Base-by-base conservation (phyloP, 1,140 invertebrate species). In the Thaumatotibia leucotreta region DNA sequence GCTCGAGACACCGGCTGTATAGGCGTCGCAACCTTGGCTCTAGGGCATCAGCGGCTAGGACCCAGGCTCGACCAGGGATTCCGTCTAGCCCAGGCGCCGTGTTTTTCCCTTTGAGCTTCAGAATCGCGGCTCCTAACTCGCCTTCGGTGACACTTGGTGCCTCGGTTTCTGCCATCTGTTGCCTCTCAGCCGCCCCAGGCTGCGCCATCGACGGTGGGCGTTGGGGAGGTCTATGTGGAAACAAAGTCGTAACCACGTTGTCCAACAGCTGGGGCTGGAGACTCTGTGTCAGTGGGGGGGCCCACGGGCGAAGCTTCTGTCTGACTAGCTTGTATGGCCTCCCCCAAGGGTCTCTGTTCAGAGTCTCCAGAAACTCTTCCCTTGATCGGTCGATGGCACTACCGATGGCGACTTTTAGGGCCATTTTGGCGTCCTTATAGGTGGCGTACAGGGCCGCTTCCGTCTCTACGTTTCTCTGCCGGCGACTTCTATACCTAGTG, bases 361-460 rank as follows among this genome's bases (percentile, higher is more conserved):
- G 61, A 4, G 66, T 32, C 0, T 63, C 63, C 14, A 68, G n/a
- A 11, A 68, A 22, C 62, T 68, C 66, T 8, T 22, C 10, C 10
- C 32, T 4, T 5, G 32, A 33, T 1, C 32, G 32, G 32, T 33
- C 32, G 1, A 33, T 33, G 2, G 32, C 32, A 1, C 10, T 4
- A 9, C 32, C 32, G 32, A 33, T 33, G 9, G 32, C 32, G 1
- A 10, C 32, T 33, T 33, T 33, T 1, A 33, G 9, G 4, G 32
- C 32, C 32, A 8, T 10, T 33, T 33, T 33, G 1, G 32, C 32
- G 4, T 33, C 32, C 32, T 33, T 33, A 33, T 33, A 33, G 5
- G 5, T 33, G 1, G 2, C 9, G 9, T 33, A 33, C 32, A 33
- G 93, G 92, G 66, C 94, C 93, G 0, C 69, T 68, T 0, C 68